Percentiles rank a stretch among this genome's conserved stretches.
These are phyloP conservation scores for Lypha dubia DNA, from an alignment of 2,888 invertebrate species.

Conservation along the genomic window DNA sequence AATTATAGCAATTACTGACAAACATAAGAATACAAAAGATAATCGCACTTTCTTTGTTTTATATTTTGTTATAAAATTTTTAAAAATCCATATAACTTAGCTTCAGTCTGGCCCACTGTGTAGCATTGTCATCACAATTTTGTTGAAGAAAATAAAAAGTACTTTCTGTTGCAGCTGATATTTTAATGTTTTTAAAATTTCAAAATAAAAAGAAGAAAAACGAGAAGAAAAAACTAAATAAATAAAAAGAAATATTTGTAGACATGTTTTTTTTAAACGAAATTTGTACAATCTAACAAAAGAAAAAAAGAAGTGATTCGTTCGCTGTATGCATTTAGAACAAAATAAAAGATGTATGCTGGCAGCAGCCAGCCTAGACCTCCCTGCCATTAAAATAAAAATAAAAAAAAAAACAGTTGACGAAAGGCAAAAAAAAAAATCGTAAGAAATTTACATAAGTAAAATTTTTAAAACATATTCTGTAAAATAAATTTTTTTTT, in stretches of 20 bases:
- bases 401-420: slow-evolving; percentile 6
- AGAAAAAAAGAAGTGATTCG: slow-evolving; percentile 51
- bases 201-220: not conserved
- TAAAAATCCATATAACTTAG: not conserved
- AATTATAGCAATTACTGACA: too few species aligned
- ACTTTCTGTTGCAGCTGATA: slow-evolving; percentile 7
- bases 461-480: slow-evolving; percentile 8
- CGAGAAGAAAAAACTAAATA: not conserved
- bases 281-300: slow-evolving; percentile 45
- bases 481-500: slow-evolving; percentile 4
- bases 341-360: slow-evolving; percentile 21
- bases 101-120: not conserved
- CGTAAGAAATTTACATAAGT: slow-evolving; percentile 13
- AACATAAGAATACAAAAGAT: too few species aligned
- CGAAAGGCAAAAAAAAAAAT: slow-evolving; percentile 6
- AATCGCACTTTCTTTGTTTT: too few species aligned
- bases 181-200: slow-evolving; percentile 3
- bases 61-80: too few species aligned
- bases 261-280: slow-evolving; percentile 47
- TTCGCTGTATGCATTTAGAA: slow-evolving; percentile 50
- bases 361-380: slow-evolving; percentile 28
- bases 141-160: not conserved
- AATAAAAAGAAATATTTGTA: slow-evolving; percentile 41
- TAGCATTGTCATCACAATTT: slow-evolving; percentile 11
- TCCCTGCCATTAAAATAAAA: slow-evolving; percentile 12